These are phyloP conservation scores for Corythaixoides concolor DNA, from an alignment of 2,113 vertebrate species.

Conservation along the genomic window DNA sequence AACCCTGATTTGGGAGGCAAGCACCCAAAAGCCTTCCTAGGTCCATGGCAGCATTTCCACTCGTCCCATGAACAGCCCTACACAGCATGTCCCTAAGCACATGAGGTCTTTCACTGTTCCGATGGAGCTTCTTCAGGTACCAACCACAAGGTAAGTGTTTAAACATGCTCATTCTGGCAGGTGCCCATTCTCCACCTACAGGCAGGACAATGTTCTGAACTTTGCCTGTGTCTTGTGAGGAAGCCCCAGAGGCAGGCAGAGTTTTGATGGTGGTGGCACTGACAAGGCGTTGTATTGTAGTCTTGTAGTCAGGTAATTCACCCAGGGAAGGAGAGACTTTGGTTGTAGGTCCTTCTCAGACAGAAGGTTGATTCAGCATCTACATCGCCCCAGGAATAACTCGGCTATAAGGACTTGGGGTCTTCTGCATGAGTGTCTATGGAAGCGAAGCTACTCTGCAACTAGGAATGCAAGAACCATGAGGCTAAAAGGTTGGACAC, in stretches of 20 bases:
- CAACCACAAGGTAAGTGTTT: neutral
- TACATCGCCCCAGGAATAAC: neutral
- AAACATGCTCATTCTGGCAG: neutral
- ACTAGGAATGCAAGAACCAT: neutral
- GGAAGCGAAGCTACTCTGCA: neutral
- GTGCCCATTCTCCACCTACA: neutral
- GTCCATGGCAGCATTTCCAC: neutral
- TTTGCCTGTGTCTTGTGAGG: neutral
- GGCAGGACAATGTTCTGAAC: neutral
- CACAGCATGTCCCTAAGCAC: neutral
- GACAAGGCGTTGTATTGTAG: neutral
- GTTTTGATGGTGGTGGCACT: neutral
- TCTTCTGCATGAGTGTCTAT: neutral
- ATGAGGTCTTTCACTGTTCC: neutral
- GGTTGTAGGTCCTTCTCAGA: neutral
- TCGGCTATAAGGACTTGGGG: neutral
- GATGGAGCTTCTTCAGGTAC: neutral
- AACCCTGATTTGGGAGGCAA: neutral
- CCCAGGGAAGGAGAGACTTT: neutral
- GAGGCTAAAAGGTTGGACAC: neutral
- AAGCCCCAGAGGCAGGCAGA: neutral
- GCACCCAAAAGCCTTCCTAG: neutral
- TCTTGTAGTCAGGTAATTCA: neutral
- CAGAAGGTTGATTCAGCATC: neutral
- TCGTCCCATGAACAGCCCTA: neutral